A percentile compares a stretch with the other conserved stretches of the same genome.
Conservation (phyloP, 2,113 vertebrate genomes). For the Dunckerocampus dactyliophorus region DNA sequence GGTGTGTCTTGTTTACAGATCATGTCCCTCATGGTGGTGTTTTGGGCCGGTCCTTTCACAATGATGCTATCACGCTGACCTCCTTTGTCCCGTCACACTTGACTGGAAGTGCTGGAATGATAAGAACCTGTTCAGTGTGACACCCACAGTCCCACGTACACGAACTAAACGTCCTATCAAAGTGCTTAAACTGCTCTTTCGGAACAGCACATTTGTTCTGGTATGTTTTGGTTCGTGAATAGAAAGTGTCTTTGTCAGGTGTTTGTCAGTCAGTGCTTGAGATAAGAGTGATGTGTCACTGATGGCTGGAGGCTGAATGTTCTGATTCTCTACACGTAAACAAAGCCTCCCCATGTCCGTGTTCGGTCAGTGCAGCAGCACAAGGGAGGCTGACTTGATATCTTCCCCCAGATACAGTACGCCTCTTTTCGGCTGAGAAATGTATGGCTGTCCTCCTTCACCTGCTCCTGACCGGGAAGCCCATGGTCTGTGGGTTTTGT, state of each 20-base stretch:
- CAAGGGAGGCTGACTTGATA: slow-evolving; percentile 27
- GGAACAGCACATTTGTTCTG: slow-evolving; percentile 4
- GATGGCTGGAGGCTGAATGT: slow-evolving; percentile 42
- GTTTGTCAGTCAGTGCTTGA: slow-evolving; percentile 27
- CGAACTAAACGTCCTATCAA: slow-evolving; percentile 8
- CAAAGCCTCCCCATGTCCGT: slow-evolving; percentile 47
- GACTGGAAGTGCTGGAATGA: slow-evolving; percentile 51
- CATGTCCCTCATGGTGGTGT: slow-evolving; percentile 52
- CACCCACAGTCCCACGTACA: slow-evolving; percentile 15
- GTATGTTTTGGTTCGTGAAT: slow-evolving; percentile 4
- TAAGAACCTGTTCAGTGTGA: slow-evolving; percentile 15
- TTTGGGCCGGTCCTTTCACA: slow-evolving; percentile 62
- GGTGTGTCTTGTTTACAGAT: slow-evolving; percentile 57
- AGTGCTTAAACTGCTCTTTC: slow-evolving; percentile 5
- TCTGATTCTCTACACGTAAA: slow-evolving; percentile 41
- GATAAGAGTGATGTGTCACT: slow-evolving; percentile 56
- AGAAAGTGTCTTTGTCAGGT: slow-evolving; percentile 30
- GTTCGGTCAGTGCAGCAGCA: slow-evolving; percentile 17
- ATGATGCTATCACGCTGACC: slow-evolving; percentile 66
- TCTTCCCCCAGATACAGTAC: slow-evolving; percentile 20
- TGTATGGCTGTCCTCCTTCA: slow-evolving; percentile 31
- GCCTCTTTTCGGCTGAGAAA: slow-evolving; percentile 33
- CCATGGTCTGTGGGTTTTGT: slow-evolving; percentile 62
- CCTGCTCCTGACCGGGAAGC: slow-evolving; percentile 60
- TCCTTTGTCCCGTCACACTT: slow-evolving; percentile 51